Conservation (phyloP, 1,140 invertebrate species). For the Anadara kagoshimensis region DNA sequence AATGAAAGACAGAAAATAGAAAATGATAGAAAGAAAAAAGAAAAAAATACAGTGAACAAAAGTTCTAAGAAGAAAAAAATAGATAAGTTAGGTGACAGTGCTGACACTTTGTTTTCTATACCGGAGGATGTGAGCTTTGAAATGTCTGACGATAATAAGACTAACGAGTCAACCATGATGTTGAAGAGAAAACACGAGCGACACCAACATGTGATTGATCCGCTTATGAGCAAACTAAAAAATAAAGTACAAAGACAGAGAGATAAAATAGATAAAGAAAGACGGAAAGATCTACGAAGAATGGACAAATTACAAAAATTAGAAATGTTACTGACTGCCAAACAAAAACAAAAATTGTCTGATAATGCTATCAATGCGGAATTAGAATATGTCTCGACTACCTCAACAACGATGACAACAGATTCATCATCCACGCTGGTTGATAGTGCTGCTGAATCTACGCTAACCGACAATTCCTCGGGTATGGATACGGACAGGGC, state of each 20-base stretch:
- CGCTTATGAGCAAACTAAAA: constrained; percentile 70
- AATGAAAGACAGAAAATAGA: constrained; percentile 43
- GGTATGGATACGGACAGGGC: constrained; percentile 35
- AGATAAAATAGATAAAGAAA: constrained; percentile 56
- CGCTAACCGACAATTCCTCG: constrained; percentile 15
- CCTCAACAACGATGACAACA: constrained; percentile 47
- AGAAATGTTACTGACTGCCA: constrained; percentile 61
- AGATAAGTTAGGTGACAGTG: constrained; percentile 40
- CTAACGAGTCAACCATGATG: constrained; percentile 67
- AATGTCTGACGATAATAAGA: constrained; percentile 42
- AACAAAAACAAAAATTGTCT: constrained; percentile 53
- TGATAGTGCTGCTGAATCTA: constrained; percentile 33
- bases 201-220: constrained; percentile 65
- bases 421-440: constrained; percentile 32
- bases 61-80: constrained; percentile 27
- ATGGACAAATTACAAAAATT: constrained; percentile 65
- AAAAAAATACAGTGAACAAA: constrained; percentile 3
- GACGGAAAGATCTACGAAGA: constrained; percentile 53
- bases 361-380: constrained; percentile 54
- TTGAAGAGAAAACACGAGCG: constrained; percentile 65
- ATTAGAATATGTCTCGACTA: constrained; percentile 57
- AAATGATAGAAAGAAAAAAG: constrained; percentile 13
- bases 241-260: constrained; percentile 54
- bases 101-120: constrained; percentile 47
- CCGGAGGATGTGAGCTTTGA: constrained; percentile 49